phyloP scores from a whole-genome alignment of 2,888 invertebrate species.

The Andrena dorsata region DNA sequence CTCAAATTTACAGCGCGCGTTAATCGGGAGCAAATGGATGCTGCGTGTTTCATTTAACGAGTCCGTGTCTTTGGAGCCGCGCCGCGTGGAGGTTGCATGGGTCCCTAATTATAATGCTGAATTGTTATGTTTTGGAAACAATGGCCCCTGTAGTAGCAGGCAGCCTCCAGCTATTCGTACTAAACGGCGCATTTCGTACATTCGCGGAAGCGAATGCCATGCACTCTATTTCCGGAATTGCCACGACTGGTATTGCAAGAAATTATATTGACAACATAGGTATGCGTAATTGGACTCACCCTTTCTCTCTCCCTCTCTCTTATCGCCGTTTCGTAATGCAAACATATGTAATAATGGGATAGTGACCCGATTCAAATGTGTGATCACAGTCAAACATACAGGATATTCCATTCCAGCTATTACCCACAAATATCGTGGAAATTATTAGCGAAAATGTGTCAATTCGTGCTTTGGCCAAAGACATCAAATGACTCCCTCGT shows the following conservation, averaged over 20 bases:
- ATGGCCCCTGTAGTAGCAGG: constrained; percentile 31
- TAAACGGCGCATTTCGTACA: constrained; percentile 50
- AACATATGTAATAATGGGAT: constrained; percentile 17
- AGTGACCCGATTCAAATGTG: neutral
- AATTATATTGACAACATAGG: constrained; percentile 40
- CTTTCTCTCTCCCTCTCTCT: neutral
- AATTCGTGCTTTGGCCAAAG: too few species aligned
- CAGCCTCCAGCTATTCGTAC: constrained; percentile 44
- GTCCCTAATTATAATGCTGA: constrained; percentile 59
- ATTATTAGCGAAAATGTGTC: neutral
- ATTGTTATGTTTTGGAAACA: constrained; percentile 46
- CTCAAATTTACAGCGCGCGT: neutral
- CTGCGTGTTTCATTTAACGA: constrained; percentile 38
- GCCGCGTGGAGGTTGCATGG: constrained; percentile 39
- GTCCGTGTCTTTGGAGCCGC: constrained; percentile 27
- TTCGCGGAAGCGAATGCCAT: constrained; percentile 49
- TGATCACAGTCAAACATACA: neutral
- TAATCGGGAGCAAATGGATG: neutral
- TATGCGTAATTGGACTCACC: constrained; percentile 15
- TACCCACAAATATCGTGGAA: neutral
- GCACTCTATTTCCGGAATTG: constrained; percentile 28
- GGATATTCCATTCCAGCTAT: neutral
- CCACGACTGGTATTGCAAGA: constrained; percentile 34
- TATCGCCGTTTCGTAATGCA: constrained; percentile 6
- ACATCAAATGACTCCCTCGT: too few species aligned